phyloP scores from a whole-genome alignment of 2,797 vertebrate species.

The Ispidina lecontei region DNA sequence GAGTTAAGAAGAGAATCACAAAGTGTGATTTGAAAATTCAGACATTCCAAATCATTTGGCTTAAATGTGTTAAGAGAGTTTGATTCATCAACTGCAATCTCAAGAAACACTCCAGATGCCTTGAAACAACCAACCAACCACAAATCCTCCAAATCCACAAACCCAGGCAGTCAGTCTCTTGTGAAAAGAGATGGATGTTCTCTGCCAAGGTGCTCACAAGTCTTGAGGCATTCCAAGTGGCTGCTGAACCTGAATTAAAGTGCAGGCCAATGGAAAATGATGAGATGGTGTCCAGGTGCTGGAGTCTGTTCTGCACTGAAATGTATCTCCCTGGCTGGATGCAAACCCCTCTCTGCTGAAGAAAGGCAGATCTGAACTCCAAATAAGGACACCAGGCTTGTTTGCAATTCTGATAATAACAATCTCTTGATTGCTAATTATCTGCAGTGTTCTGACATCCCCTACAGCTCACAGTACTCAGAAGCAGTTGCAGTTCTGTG shows the following conservation, averaged over 20 bases:
- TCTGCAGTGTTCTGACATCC: background rate
- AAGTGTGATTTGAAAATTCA: background rate
- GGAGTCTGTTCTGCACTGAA: background rate
- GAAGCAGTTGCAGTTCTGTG: background rate
- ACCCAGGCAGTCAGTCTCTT: background rate
- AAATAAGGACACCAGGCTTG: background rate
- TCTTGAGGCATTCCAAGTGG: background rate
- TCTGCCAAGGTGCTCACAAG: background rate
- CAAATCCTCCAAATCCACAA: background rate
- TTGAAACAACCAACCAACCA: background rate
- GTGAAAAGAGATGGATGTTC: background rate
- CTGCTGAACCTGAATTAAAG: background rate
- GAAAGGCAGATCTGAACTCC: background rate
- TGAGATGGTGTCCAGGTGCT: background rate
- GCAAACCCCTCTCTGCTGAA: background rate
- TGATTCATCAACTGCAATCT: background rate
- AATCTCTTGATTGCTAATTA: background rate
- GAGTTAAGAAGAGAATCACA: background rate
- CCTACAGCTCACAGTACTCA: background rate
- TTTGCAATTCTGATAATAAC: background rate
- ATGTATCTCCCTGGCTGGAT: background rate
- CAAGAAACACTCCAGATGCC: background rate
- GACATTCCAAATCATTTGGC: background rate
- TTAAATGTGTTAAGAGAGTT: background rate
- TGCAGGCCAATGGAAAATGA: background rate